Base-by-base conservation (phyloP, 2,888 invertebrate species). In the Beris morrisii region DNA sequence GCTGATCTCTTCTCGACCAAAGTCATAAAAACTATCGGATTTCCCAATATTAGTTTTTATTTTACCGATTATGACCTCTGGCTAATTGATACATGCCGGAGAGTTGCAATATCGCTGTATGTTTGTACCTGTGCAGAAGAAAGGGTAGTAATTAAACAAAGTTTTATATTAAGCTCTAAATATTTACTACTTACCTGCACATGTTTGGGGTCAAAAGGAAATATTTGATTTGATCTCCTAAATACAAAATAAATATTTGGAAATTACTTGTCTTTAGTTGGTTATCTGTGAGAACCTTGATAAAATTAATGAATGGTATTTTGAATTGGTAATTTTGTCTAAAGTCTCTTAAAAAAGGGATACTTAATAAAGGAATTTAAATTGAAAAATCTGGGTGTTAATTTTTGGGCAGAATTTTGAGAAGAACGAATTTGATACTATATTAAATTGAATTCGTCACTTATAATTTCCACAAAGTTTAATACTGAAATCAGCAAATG, bases 41-140 rank as follows among this genome's bases (percentile, higher is more conserved):
- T 61, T 61, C 50, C 61, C 61, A 61, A 61, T 61, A 61, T 61
- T 61, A 61, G 61, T 61, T 61, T 61, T 52, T 61, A 52, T 61
- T 61, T 61, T 52, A 32, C 50, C 50, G 61, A 52, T 61, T 61
- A 61, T 50, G 38, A 52, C 50, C 44, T 46, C 22, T 31, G 46
- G 31, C 48, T 48, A 11, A 58, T 58, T 58, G 46, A 30, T 13
- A 46, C 28, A 30, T 45, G 22, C 30, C 7, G 44, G 22, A n/a
- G 44, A 9, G 7, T 15, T n/a, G 56, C 7, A 7, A 22, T 5
- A n/a, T n/a, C n/a, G n/a, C n/a, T n/a, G n/a, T n/a, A 7, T 55
- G n/a, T 12, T 11, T 32, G 31, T 7, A 44, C 22, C 5, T 44
- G 44, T 1, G 13, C 5, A 44, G 4, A 5, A n/a, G 5, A 11